These are phyloP conservation scores for Zelostemma sp. DNA, from an alignment of 1,140 invertebrate species.

Conservation along the genomic window DNA sequence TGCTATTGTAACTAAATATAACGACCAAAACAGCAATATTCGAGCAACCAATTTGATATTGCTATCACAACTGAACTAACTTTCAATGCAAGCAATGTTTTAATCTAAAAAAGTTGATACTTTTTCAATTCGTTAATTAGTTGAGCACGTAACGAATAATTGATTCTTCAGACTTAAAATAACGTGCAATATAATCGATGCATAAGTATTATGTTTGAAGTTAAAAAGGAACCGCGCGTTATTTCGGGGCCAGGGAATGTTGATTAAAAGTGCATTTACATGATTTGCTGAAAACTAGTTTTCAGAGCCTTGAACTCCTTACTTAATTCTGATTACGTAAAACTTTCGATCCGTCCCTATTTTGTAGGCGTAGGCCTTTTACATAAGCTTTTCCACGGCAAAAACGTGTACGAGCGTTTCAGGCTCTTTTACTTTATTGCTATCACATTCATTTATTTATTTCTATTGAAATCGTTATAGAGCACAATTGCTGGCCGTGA, in stretches of 20 bases:
- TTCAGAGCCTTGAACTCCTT: slow-evolving; percentile 40
- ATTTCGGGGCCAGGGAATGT: neutral
- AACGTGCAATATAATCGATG: too few relatives aligned
- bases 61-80: too few relatives aligned
- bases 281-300: neutral
- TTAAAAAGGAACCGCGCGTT: neutral
- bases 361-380: slow-evolving; percentile 34
- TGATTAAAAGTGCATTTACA: neutral
- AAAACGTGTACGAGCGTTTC: slow-evolving; percentile 14
- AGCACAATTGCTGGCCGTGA: slow-evolving; percentile 23
- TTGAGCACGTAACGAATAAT: too few relatives aligned
- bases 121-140: too few relatives aligned
- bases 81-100: too few relatives aligned
- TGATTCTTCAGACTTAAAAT: too few relatives aligned
- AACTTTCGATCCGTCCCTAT: slow-evolving; percentile 33
- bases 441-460: slow-evolving; percentile 45
- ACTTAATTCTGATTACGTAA: slow-evolving; percentile 45
- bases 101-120: too few relatives aligned
- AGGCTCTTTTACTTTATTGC: slow-evolving; percentile 18
- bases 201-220: too few relatives aligned
- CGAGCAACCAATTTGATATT: too few relatives aligned
- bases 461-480: slow-evolving; percentile 31
- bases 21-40: too few relatives aligned
- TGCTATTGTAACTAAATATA: too few relatives aligned
- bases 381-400: slow-evolving; percentile 44